Percentiles rank a stretch among this genome's conserved stretches.
Conservation (phyloP, 1,140 invertebrate species). For the Caenorhabditis latens region DNA sequence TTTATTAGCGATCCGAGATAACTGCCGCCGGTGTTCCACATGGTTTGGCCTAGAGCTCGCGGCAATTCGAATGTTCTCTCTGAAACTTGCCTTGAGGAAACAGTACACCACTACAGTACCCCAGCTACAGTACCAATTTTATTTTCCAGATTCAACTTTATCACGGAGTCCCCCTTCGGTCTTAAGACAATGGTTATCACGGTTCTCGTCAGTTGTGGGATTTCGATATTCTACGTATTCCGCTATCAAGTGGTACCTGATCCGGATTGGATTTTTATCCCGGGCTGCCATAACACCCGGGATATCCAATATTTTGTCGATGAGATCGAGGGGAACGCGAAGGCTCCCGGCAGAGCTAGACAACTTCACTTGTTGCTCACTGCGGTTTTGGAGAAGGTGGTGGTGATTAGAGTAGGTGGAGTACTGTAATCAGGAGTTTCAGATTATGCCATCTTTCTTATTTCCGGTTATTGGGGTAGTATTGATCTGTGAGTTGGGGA, state of each 20-base stretch:
- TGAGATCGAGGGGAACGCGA: neutral
- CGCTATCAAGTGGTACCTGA: neutral
- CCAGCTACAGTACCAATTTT: no score
- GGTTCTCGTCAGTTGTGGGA: neutral
- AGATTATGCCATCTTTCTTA: neutral
- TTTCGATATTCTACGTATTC: neutral
- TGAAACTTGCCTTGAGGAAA: neutral
- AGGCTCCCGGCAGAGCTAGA: neutral
- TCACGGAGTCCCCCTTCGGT: neutral
- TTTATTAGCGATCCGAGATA: neutral
- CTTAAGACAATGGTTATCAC: neutral
- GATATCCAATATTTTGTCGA: neutral
- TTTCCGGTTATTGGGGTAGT: neutral
- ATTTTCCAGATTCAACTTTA: neutral
- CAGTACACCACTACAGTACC: neutral
- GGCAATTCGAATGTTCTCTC: neutral
- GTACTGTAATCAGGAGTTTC: neutral
- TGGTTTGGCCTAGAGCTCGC: neutral
- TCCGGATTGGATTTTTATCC: neutral
- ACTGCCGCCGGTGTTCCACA: neutral
- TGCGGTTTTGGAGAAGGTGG: neutral
- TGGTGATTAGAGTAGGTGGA: neutral
- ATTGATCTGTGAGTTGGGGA: neutral
- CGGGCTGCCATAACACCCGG: neutral
- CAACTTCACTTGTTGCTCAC: neutral